Evolutionary conservation across 2,888 invertebrate genomes (phyloP).

Genomic region (Caenorhabditis sp.): DNA sequence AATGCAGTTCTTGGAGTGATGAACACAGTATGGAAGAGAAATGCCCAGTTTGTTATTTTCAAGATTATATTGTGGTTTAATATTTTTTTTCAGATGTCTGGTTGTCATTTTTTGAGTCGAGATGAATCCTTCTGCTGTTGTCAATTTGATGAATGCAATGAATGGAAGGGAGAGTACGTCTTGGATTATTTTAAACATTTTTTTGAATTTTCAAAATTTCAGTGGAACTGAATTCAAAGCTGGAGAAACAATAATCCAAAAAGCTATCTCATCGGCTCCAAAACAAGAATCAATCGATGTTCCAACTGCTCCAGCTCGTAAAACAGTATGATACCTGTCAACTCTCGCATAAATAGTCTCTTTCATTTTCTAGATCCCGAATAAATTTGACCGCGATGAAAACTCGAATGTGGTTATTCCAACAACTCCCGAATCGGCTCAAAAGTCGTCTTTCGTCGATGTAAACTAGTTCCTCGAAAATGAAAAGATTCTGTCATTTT

Average conservation of each 20-base stretch:
- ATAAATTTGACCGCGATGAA: background rate
- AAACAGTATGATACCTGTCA: conserved; percentile 36
- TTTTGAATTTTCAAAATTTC: conserved; percentile 5
- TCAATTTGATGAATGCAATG: conserved; percentile 52
- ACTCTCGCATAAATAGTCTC: no score
- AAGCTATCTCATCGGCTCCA: background rate
- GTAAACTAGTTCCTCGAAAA: no score
- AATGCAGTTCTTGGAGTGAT: conserved; percentile 50
- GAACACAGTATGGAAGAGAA: conserved; percentile 55
- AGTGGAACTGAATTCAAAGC: conserved; percentile 48
- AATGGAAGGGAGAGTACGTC: conserved; percentile 52
- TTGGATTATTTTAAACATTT: background rate
- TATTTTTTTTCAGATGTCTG: conserved; percentile 36
- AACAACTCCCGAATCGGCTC: conserved; percentile 22
- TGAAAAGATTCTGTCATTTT: no score
- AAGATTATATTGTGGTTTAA: background rate
- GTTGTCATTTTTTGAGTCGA: conserved; percentile 47
- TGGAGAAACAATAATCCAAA: conserved; percentile 25
- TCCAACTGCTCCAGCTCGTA: conserved; percentile 29
- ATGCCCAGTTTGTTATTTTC: conserved; percentile 33
- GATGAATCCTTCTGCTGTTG: conserved; percentile 49
- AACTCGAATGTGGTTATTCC: conserved; percentile 23
- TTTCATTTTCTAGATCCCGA: no score
- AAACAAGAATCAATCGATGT: conserved; percentile 12
- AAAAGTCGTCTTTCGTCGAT: background rate